Evolutionary conservation across 2,797 vertebrate species (phyloP), one percentile per base, ranked within the genome.

Genomic region (Pygocentrus nattereri): DNA sequence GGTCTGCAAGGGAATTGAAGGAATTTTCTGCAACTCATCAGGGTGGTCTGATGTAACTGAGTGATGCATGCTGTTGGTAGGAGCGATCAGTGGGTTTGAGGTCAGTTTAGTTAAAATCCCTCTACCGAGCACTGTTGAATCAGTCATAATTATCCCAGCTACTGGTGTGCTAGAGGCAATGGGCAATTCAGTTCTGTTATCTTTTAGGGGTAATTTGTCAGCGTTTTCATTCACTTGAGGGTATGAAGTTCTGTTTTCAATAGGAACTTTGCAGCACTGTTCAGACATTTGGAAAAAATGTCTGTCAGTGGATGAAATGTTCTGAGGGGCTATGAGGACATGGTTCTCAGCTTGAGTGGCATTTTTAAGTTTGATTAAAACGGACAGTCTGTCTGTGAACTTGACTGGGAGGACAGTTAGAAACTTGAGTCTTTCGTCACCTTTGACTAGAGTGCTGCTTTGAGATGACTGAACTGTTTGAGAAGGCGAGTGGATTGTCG

Each of bases 11-110:
- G 1, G 19, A 56, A 74, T 61, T 77, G 82, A 82, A 83, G 85
- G 73, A 79, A 82, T 89, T 88, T 72, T 21, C 61, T 75, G 5
- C 16, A 80, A 87, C 58, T 76, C 81, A 84, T 82, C 68, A 34
- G 25, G 19, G 54, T 47, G 79, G 85, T 85, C 70, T 69, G 59
- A 72, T 74, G 47, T 50, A 81, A 47, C 34, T 73, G 44, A 75
- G 80, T 72, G 44, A 81, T 82, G 54, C 67, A 27, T 74, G 82
- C 58, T 79, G 82, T 49, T 80, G n/a, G 16, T 65, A 31, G 62
- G 25, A 38, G 27, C 62, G 19, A 80, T 80, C 59, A 83, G 6
- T 8, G 72, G 81, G 54, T 78, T 56, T 61, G 74, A 50, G 4
- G 8, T 50, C 72, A 84, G 31, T 31, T 68, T 90, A 16, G 81